phyloP scores from a whole-genome alignment of 2,113 vertebrate genomes.

The Ciconia stormi region DNA sequence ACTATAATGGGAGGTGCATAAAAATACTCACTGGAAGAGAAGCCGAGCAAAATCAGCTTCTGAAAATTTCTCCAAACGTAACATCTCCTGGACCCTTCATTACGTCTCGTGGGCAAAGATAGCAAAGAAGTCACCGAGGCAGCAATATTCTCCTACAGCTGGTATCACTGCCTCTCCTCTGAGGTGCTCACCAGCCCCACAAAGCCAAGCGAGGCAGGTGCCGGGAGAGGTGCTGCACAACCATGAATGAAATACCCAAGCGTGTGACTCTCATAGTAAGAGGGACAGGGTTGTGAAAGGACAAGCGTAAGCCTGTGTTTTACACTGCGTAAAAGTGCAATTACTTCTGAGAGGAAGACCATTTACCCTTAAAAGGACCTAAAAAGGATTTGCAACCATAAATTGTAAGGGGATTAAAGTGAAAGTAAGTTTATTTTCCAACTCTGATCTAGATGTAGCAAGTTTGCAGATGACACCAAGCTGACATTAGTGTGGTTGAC shows the following conservation, averaged over 20 bases:
- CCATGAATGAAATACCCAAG: background rate
- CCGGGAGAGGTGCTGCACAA: background rate
- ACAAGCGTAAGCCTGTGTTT: no score
- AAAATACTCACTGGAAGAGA: conserved; percentile 22
- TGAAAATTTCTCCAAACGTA: background rate
- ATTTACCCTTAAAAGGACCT: background rate
- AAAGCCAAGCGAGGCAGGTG: background rate
- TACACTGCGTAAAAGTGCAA: background rate
- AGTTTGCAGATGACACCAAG: no score
- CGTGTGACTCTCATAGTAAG: background rate
- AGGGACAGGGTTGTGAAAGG: background rate
- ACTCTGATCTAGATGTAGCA: background rate
- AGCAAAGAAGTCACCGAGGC: background rate
- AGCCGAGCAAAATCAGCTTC: background rate
- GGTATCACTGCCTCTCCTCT: background rate
- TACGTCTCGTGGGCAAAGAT: rapidly evolving
- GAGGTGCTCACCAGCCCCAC: background rate
- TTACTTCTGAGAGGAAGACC: background rate
- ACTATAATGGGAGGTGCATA: conserved; percentile 22
- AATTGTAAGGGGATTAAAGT: background rate
- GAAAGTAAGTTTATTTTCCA: background rate
- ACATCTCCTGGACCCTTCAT: background rate
- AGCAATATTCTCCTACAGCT: background rate
- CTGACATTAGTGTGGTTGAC: no score
- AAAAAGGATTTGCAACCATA: background rate